These are phyloP conservation scores for Tarsius wallacei DNA, from an alignment of 2,797 vertebrate species.

Conservation along the genomic window DNA sequence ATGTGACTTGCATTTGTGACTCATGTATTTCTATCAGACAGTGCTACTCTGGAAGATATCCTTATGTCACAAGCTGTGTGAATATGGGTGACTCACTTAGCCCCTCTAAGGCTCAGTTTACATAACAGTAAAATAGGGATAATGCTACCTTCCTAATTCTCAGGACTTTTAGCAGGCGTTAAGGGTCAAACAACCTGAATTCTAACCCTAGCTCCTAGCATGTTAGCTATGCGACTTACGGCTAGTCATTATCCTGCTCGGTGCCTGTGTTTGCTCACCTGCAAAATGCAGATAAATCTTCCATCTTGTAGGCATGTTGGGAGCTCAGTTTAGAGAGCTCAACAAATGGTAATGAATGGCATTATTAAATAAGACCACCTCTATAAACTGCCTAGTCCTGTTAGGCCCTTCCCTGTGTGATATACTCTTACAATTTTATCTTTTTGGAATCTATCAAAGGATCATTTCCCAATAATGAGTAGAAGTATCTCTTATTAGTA, in stretches of 20 bases:
- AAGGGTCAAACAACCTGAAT: constrained; percentile 27
- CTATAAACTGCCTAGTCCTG: background rate
- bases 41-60: background rate
- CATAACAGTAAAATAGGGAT: constrained; percentile 25
- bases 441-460: constrained; percentile 1
- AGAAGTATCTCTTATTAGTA: background rate
- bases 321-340: constrained; percentile 50
- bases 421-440: background rate
- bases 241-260: background rate
- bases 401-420: background rate
- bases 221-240: background rate
- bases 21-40: constrained; percentile 4
- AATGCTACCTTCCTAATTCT: background rate
- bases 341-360: background rate
- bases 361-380: constrained; percentile 17
- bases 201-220: constrained; percentile 2
- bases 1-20: background rate
- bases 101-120: background rate
- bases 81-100: constrained; percentile 10
- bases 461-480: background rate
- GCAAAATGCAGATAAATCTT: background rate
- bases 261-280: constrained; percentile 19
- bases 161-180: background rate
- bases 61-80: background rate
- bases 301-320: background rate